A percentile compares a stretch with the other conserved stretches of the same genome.
Evolutionary conservation across 2,113 vertebrate species (phyloP).

Genomic region (Ranitomeya variabilis): DNA sequence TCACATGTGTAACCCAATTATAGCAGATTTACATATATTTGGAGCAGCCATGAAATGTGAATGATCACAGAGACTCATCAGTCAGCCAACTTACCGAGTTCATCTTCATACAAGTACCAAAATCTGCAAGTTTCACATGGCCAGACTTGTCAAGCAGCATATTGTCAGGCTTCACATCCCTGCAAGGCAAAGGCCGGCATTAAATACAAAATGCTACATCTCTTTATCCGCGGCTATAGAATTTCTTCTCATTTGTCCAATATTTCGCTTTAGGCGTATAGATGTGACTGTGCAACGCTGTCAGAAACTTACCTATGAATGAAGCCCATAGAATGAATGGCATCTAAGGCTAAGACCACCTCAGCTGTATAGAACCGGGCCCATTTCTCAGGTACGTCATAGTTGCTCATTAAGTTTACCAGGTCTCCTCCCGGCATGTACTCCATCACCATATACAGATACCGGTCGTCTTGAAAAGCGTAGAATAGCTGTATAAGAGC

Average conservation of each 20-base stretch:
- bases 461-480: conserved; percentile 97
- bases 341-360: conserved; percentile 95
- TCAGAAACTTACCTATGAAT: conserved; percentile 86
- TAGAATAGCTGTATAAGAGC: conserved; percentile 84
- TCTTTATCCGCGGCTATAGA: no score
- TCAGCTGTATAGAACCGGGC: conserved; percentile 97
- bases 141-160: conserved; percentile 98
- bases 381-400: conserved; percentile 98
- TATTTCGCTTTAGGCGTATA: no score
- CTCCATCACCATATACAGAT: conserved; percentile 99
- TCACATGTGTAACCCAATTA: no score
- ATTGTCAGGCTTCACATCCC: conserved; percentile 98
- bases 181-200: conserved; percentile 62
- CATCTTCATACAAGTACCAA: conserved; percentile 99
- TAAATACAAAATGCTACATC: no score
- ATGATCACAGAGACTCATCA: not conserved
- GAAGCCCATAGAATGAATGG: conserved; percentile 98
- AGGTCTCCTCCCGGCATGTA: conserved; percentile 98
- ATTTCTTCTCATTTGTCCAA: no score
- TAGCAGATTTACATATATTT: no score
- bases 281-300: not conserved
- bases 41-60: not conserved
- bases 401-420: conserved; percentile 99
- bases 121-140: conserved; percentile 97
- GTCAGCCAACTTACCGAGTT: conserved; percentile 84